phyloP scores from a whole-genome alignment of 2,888 invertebrate genomes.

The Stenodema calcarata region DNA sequence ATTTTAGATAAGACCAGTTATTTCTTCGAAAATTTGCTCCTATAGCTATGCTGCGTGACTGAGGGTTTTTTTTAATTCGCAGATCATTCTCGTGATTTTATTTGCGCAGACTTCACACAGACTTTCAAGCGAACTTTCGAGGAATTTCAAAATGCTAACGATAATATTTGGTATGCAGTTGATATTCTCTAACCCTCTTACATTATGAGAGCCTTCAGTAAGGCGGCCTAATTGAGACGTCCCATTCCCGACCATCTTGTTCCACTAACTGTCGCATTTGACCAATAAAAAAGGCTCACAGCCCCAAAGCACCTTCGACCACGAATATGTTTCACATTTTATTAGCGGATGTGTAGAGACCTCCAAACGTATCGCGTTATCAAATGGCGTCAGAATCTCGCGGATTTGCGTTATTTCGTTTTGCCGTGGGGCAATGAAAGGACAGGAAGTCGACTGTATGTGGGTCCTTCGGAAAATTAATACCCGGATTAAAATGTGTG shows the following conservation, averaged over 20 bases:
- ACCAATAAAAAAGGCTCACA: neutral
- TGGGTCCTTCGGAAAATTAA: neutral
- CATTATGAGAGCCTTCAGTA: no score
- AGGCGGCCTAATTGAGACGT: neutral
- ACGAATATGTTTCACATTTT: neutral
- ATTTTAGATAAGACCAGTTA: no score
- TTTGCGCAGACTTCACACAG: no score
- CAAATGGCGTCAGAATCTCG: neutral
- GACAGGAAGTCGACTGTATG: neutral
- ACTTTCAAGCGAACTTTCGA: no score
- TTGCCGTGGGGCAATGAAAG: neutral
- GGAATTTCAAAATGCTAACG: no score
- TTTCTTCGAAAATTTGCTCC: no score
- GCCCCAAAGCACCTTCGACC: neutral
- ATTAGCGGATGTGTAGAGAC: neutral
- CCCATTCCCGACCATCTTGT: neutral
- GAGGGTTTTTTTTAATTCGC: no score
- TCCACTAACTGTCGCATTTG: neutral
- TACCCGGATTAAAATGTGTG: neutral
- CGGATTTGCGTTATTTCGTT: neutral
- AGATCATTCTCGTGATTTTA: no score
- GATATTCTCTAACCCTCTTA: no score
- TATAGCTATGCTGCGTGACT: no score
- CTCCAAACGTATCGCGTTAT: neutral
- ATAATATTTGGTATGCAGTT: no score